Conservation (phyloP, 1,140 invertebrate genomes). For the Hycleus phaleratus region DNA sequence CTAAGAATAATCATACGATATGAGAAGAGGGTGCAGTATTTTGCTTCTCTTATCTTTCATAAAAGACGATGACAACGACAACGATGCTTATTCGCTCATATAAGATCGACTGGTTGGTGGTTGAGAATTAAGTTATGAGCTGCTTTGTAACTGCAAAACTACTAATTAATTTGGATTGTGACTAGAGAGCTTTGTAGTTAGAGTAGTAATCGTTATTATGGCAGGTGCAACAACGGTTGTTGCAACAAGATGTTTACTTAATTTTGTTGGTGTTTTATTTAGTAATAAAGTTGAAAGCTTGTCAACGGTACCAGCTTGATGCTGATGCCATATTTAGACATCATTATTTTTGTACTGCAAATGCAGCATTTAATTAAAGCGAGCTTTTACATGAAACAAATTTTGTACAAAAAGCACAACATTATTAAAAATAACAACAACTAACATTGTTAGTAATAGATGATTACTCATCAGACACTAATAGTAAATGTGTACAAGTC, state of each 20-base stretch:
- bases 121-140: slow-evolving; percentile 22
- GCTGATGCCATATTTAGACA: neutral
- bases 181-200: slow-evolving; percentile 15
- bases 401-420: no score
- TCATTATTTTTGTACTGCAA: neutral
- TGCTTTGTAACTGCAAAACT: slow-evolving; percentile 21
- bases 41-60: slow-evolving; percentile 19
- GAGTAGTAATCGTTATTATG: slow-evolving; percentile 19
- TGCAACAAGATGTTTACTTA: slow-evolving; percentile 16
- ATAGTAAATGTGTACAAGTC: neutral
- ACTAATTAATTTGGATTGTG: slow-evolving; percentile 24
- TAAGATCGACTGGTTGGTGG: neutral
- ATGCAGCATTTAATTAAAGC: neutral
- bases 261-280: slow-evolving; percentile 18
- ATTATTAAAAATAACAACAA: no score
- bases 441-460: neutral
- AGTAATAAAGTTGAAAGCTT: slow-evolving; percentile 11
- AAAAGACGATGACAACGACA: slow-evolving; percentile 2
- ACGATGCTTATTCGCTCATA: slow-evolving; percentile 14
- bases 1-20: slow-evolving; percentile 28
- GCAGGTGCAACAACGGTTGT: slow-evolving; percentile 14
- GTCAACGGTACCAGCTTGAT: neutral
- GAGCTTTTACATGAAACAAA: no score
- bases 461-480: slow-evolving; percentile 1
- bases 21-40: slow-evolving; percentile 22